Evolutionary conservation across 37 sponge, comb jelly and placozoan genomes (phyloP).

Genomic region (Dysidea cf. avara): DNA sequence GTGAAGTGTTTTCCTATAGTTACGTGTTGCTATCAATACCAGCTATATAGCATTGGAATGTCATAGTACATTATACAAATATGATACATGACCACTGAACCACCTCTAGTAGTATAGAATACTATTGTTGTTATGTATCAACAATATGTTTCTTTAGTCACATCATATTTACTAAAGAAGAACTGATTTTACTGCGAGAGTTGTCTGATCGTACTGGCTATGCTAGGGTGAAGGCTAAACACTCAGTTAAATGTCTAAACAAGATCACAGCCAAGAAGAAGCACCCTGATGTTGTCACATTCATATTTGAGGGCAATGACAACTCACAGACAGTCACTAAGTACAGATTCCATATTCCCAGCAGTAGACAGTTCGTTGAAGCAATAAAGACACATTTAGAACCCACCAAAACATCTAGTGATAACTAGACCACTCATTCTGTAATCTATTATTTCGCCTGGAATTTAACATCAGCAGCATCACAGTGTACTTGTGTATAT

Average conservation of each 20-base stretch:
- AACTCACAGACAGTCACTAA: slow-evolving; percentile 41
- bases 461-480: no score
- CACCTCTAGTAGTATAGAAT: no score
- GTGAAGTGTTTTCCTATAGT: no score
- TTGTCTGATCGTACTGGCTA: slow-evolving; percentile 73
- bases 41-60: no score
- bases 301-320: slow-evolving; percentile 64
- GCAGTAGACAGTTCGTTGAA: slow-evolving; percentile 62
- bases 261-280: slow-evolving; percentile 94
- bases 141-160: slow-evolving; percentile 56
- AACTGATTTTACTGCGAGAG: slow-evolving; percentile 70
- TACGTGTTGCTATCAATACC: no score
- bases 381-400: slow-evolving; percentile 58
- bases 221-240: slow-evolving; percentile 60
- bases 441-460: no score
- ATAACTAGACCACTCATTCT: no score
- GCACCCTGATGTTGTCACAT: slow-evolving; percentile 88
- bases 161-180: slow-evolving; percentile 54
- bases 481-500: no score
- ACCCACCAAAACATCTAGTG: neutral
- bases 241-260: slow-evolving; percentile 54
- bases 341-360: slow-evolving; percentile 77
- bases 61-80: no score
- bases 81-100: no score
- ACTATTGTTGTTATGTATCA: neutral